A percentile compares a stretch with the other conserved stretches of the same genome.
Evolutionary conservation across 1,140 invertebrate genomes (phyloP).

Genomic region (Trichonephila inaurata): DNA sequence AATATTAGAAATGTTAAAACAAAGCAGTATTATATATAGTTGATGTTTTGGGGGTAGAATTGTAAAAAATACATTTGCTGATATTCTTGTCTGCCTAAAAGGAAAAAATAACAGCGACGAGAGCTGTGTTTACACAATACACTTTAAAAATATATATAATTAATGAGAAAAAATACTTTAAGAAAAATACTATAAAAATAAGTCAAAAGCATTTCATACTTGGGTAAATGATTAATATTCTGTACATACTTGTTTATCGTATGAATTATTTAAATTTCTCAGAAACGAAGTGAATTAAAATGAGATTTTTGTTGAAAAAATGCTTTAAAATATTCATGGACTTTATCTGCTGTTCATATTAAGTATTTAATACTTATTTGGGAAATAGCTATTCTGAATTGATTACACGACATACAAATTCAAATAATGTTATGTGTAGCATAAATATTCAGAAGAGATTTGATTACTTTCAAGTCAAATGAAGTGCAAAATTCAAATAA

Average conservation of each 20-base stretch:
- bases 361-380: neutral
- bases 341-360: neutral
- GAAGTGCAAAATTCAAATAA: neutral
- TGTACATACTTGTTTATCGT: neutral
- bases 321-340: slow-evolving; percentile 17
- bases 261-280: neutral
- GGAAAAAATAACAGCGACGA: too few species aligned
- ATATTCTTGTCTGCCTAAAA: too few species aligned
- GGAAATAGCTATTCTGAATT: neutral
- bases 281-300: neutral
- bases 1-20: too few species aligned
- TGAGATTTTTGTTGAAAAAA: neutral
- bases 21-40: too few species aligned
- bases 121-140: too few species aligned
- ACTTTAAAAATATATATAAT: too few species aligned
- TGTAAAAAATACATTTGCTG: too few species aligned
- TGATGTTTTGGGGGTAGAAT: too few species aligned
- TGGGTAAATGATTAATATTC: neutral
- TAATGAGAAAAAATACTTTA: too few species aligned
- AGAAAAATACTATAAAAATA: neutral
- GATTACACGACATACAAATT: neutral
- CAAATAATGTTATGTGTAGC: neutral
- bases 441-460: slow-evolving; percentile 2
- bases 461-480: neutral
- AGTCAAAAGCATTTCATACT: neutral